A percentile compares a stretch with the other conserved stretches of the same genome.
Evolutionary conservation across 1,140 invertebrate genomes (phyloP).

Genomic region (Steinernema khuongi): DNA sequence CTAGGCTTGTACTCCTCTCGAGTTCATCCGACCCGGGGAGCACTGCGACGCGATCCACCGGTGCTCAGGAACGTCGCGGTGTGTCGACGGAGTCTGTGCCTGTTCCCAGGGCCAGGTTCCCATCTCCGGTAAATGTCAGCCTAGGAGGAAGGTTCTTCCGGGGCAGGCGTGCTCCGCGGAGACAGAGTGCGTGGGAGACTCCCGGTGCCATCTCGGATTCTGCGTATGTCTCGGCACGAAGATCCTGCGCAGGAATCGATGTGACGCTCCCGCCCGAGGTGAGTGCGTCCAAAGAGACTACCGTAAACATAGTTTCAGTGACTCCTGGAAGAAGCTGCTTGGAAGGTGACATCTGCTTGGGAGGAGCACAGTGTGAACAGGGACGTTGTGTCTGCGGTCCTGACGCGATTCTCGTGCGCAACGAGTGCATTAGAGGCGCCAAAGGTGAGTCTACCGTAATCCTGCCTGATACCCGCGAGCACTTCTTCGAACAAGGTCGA

Average conservation of each 20-base stretch:
- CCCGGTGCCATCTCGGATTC: constrained; percentile 14
- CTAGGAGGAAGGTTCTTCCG: constrained; percentile 21
- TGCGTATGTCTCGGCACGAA: constrained; percentile 18
- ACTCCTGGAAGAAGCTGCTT: not conserved
- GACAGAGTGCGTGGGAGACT: constrained; percentile 19
- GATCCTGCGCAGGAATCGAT: not conserved
- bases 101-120: constrained; percentile 20
- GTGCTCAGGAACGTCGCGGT: constrained; percentile 27
- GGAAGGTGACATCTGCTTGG: constrained; percentile 2
- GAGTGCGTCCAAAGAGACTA: not conserved
- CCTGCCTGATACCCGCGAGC: too few relatives aligned
- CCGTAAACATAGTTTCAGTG: not conserved
- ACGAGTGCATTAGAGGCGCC: not conserved
- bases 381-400: not conserved
- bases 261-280: constrained; percentile 1
- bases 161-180: constrained; percentile 16
- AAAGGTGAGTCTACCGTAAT: not conserved
- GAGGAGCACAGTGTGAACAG: not conserved
- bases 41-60: constrained; percentile 20
- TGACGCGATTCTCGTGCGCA: not conserved
- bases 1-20: constrained; percentile 24
- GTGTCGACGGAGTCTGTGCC: constrained; percentile 28
- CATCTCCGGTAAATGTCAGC: constrained; percentile 24
- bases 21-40: constrained; percentile 29
- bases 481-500: too few relatives aligned